These are phyloP conservation scores for Acestrorhynchus altus DNA, from an alignment of 2,797 vertebrate species.

Conservation along the genomic window DNA sequence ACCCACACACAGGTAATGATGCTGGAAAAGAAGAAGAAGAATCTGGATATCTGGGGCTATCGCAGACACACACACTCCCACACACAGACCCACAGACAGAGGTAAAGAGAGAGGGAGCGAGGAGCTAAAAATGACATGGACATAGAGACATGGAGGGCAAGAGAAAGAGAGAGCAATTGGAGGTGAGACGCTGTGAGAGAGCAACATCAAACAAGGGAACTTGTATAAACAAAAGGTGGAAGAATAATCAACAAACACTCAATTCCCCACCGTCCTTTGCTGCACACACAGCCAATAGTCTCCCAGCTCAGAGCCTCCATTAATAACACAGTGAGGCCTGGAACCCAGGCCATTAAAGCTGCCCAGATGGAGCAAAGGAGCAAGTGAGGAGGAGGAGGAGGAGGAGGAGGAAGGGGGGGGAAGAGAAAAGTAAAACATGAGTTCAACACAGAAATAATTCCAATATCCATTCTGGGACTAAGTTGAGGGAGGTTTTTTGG, in stretches of 20 bases:
- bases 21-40: conserved; percentile 83
- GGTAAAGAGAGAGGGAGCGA: conserved; percentile 15
- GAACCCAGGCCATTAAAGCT: conserved; percentile 59
- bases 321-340: conserved; percentile 59
- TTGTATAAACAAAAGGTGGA: conserved; percentile 81
- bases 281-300: conserved; percentile 77
- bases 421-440: conserved; percentile 58
- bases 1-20: conserved; percentile 81
- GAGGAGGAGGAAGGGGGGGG: conserved; percentile 50
- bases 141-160: not conserved
- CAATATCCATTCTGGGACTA: conserved; percentile 61
- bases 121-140: conserved; percentile 21
- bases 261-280: conserved; percentile 78
- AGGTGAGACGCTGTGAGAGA: conserved; percentile 57
- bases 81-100: conserved; percentile 11
- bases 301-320: conserved; percentile 53
- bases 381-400: conserved; percentile 55
- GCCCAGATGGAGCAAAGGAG: conserved; percentile 57
- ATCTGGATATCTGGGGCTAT: conserved; percentile 80
- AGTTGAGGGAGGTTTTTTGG: conserved; percentile 53
- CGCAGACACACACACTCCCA: conserved; percentile 47
- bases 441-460: conserved; percentile 70
- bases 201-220: conserved; percentile 75
- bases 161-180: conserved; percentile 50
- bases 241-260: conserved; percentile 80